A percentile compares a stretch with the other conserved stretches of the same genome.
Conservation (phyloP, 2,888 invertebrate species). For the Maniola hyperantus region DNA sequence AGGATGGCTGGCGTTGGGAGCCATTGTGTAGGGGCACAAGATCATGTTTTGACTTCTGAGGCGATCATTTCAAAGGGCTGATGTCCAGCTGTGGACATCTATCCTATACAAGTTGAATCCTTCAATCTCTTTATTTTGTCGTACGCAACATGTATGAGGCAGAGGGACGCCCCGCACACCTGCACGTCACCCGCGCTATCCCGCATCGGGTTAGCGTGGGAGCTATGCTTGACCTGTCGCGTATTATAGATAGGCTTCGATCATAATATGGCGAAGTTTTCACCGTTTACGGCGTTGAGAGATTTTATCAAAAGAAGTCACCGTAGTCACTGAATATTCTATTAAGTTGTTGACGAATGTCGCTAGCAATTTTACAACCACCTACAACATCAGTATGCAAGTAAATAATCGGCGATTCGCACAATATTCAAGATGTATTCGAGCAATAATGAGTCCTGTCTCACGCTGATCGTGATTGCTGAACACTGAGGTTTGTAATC, state of each 20-base stretch:
- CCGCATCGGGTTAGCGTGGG: too few species aligned
- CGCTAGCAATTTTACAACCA: neutral
- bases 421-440: constrained; percentile 5
- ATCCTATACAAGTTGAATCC: too few species aligned
- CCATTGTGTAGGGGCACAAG: too few species aligned
- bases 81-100: too few species aligned
- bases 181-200: too few species aligned
- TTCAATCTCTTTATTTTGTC: too few species aligned
- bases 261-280: neutral
- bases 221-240: too few species aligned
- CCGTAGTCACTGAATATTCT: constrained; percentile 9
- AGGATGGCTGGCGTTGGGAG: too few species aligned
- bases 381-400: neutral
- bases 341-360: constrained; percentile 2
- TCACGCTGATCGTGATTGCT: constrained; percentile 35
- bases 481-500: constrained; percentile 29
- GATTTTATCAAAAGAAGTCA: constrained; percentile 11
- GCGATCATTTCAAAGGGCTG: too few species aligned
- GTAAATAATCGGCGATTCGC: neutral
- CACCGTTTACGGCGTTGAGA: neutral
- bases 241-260: neutral
- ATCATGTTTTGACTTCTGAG: too few species aligned
- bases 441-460: constrained; percentile 33
- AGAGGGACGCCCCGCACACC: too few species aligned
- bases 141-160: too few species aligned